A percentile compares a stretch with the other conserved stretches of the same genome.
These are phyloP conservation scores for Podotricha telesiphe DNA, from an alignment of 2,888 invertebrate genomes.

Conservation along the genomic window DNA sequence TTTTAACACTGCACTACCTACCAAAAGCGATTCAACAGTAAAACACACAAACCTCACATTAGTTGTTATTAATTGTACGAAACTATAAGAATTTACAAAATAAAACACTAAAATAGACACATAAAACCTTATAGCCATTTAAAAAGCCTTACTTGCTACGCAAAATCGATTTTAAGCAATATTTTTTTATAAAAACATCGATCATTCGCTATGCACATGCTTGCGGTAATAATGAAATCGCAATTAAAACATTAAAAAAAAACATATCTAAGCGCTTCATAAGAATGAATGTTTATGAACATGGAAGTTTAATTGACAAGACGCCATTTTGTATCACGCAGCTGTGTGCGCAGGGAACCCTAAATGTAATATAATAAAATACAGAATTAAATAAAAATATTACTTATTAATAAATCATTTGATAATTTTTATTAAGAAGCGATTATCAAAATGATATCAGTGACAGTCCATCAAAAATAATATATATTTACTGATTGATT, in stretches of 20 bases:
- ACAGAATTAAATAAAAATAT: background rate
- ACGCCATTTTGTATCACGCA: conserved; percentile 10
- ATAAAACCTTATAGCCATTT: background rate
- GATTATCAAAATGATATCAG: too few species aligned
- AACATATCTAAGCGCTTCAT: background rate
- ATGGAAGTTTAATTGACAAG: background rate
- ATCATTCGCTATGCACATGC: conserved; percentile 12
- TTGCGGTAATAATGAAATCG: background rate
- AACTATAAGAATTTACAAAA: too few species aligned
- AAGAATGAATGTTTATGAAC: background rate
- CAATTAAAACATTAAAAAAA: background rate
- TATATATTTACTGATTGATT: background rate
- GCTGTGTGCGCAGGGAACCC: background rate
- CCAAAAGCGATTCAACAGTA: too few species aligned
- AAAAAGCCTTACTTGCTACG: background rate
- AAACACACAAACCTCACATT: too few species aligned
- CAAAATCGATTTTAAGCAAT: background rate
- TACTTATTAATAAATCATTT: too few species aligned
- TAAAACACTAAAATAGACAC: background rate
- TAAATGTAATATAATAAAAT: background rate
- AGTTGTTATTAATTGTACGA: too few species aligned
- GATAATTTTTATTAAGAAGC: too few species aligned
- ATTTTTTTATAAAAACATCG: background rate
- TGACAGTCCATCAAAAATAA: too few species aligned
- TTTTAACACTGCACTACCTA: too few species aligned